These are phyloP conservation scores for Cricetomys ansorgei DNA, from an alignment of 2,113 vertebrate genomes.

Conservation along the genomic window DNA sequence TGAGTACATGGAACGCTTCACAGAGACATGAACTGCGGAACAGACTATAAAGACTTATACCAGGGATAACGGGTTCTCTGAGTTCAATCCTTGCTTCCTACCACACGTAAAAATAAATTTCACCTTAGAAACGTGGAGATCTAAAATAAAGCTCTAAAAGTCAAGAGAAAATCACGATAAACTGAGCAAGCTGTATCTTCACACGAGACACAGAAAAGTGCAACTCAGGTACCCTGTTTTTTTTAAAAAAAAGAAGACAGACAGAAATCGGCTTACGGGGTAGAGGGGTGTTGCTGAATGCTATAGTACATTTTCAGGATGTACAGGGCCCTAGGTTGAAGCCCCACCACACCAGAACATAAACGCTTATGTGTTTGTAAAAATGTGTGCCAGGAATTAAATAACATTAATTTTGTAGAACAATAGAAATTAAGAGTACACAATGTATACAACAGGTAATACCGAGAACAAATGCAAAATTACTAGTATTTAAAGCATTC, in stretches of 20 bases:
- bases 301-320: not conserved
- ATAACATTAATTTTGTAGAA: not conserved
- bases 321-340: not conserved
- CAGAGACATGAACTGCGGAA: not conserved
- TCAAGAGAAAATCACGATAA: not conserved
- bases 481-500: conserved; percentile 36
- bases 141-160: conserved; percentile 41
- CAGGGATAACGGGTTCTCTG: not conserved
- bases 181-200: not conserved
- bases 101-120: conserved; percentile 30
- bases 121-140: conserved; percentile 15
- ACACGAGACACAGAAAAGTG: not conserved
- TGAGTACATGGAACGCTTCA: not conserved
- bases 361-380: too few species aligned
- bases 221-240: not conserved
- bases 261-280: not conserved
- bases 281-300: not conserved
- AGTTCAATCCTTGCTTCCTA: conserved; percentile 1
- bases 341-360: not conserved
- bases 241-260: not conserved
- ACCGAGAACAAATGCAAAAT: not conserved
- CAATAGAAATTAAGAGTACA: not conserved
- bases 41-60: not conserved
- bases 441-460: not conserved
- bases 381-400: not conserved